Base-by-base conservation (phyloP, 2,797 vertebrate species). In the Hylomyscus alleni region DNA sequence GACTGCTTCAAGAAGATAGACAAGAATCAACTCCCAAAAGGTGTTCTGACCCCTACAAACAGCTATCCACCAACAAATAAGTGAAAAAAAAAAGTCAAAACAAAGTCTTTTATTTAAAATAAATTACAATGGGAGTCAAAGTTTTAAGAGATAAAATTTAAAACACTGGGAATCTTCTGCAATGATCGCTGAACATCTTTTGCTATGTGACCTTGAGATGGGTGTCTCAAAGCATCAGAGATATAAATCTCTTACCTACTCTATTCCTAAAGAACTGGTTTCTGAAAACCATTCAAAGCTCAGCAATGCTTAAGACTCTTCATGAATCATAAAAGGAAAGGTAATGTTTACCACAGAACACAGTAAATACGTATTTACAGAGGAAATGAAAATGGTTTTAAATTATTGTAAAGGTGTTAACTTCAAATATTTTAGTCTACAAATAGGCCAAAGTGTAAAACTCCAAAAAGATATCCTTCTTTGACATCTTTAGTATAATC, bases 381-480 rank as follows among this genome's bases (percentile, higher is more conserved):
- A 5, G 62, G 44, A 93, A 89, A 95, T 86, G 29, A 95, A 95
- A 67, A 89, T 13, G 26, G 15, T 65, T 94, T 72, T 82, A 73
- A 92, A 92, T 81, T 65, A 75, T 24, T 80, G 9, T 52, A 73
- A 94, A 80, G 34, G 19, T 75, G 29, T 10, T 37, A 69, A 67
- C 62, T 81, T 84, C 34, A 75, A 92, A 72, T 65, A 90, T 95
- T 44, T 92, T 34, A 75, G 62, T 75, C 47, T 89, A 58, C 62
- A 93, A 86, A 81, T 60, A 88, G 44, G 37, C 12, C 80, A 89
- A 89, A 89, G 17, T 54, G 50, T 47, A 7, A 9, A 69, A 17
- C n/a, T 29, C n/a, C 50, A 58, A 78, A 78, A 91, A 91, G 54
- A 76, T 37, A 44, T 40, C 65, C 31, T 60, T 60, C 29, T 47